Evolutionary conservation across 2,113 vertebrate genomes (phyloP), one percentile per base, ranked within the genome.

Genomic region (Myotis brandtii): DNA sequence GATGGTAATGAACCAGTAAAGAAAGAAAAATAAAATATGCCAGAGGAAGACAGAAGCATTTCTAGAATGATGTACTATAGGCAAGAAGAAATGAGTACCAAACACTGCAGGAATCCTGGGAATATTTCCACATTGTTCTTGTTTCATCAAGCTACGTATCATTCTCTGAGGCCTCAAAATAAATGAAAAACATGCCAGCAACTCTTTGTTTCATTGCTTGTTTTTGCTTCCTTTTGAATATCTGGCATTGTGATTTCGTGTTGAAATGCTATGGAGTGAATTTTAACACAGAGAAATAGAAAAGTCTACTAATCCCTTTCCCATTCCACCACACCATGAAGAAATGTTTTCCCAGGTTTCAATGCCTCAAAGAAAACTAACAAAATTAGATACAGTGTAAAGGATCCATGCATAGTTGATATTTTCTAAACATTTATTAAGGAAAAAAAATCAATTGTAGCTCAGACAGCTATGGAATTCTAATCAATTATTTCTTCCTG

Each of bases 211-310:
- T 67, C 50, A 70, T 76, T 76, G 12, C 9, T 54, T 64, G 6
- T 75, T 86, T 95, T 81, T 62, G 66, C 43, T 34, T 81, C 34
- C 23, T 86, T 92, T 86, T 72, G 59, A 83, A 32, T 34, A 89
- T 77, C 34, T 48, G 46, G 11, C 59, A 27, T 88, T 72, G 52
- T 18, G 46, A 48, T 56, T 76, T 75, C 46, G 54, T 46, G 6
- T 9, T 50, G 32, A 92, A 92, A 30, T 40, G 69, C 13, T 85
- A 72, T 76, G 34, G 25, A 8, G 30, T 67, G 18, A 59, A 76
- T 76, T 81, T 77, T 27, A 27, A 76, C 10, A 89, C 12, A 34
- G 23, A 72, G 10, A 82, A 83, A 37, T 17, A 67, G 18, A 21
- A 3, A 92, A 43, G 23, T 18, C 18, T 30, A 81, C 17, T 34